These are phyloP conservation scores for Ptychodera flava DNA, from an alignment of 35 echinoderm and acorn worm genomes.

Conservation along the genomic window DNA sequence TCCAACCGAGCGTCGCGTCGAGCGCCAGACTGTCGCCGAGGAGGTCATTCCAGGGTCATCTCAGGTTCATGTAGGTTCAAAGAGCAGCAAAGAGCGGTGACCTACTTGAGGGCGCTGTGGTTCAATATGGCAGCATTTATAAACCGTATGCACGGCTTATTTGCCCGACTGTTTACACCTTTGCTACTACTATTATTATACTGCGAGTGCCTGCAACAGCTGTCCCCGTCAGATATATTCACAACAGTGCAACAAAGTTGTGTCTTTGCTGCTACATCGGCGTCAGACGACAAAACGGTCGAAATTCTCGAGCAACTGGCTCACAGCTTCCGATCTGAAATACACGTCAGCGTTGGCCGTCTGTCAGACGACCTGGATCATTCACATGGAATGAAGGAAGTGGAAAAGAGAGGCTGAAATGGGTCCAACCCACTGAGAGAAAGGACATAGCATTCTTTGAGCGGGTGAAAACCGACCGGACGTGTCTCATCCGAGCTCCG, in stretches of 20 bases:
- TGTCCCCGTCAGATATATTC: neutral
- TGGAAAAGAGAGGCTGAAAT: neutral
- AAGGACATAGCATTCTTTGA: constrained; percentile 44
- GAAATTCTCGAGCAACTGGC: neutral
- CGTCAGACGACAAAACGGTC: neutral
- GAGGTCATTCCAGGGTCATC: too few relatives aligned
- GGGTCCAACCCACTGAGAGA: neutral
- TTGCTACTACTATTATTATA: neutral
- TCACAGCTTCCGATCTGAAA: neutral
- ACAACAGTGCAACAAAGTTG: neutral
- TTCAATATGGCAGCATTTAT: too few relatives aligned
- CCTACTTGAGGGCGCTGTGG: too few relatives aligned
- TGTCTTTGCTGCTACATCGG: neutral
- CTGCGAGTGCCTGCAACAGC: neutral
- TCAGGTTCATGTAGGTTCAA: too few relatives aligned
- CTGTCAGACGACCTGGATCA: constrained; percentile 19
- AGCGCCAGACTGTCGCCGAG: too few relatives aligned
- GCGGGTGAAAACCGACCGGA: constrained; percentile 48
- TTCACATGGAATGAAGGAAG: neutral
- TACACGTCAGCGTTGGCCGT: neutral
- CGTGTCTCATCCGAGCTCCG: constrained; percentile 26
- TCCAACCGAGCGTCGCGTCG: too few relatives aligned
- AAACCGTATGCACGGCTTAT: too few relatives aligned
- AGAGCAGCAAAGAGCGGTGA: too few relatives aligned
- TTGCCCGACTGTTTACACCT: neutral